Percentiles rank a stretch among this genome's conserved stretches.
These are phyloP conservation scores for Drosophila azteca DNA, from an alignment of 1,140 invertebrate genomes.

Conservation along the genomic window DNA sequence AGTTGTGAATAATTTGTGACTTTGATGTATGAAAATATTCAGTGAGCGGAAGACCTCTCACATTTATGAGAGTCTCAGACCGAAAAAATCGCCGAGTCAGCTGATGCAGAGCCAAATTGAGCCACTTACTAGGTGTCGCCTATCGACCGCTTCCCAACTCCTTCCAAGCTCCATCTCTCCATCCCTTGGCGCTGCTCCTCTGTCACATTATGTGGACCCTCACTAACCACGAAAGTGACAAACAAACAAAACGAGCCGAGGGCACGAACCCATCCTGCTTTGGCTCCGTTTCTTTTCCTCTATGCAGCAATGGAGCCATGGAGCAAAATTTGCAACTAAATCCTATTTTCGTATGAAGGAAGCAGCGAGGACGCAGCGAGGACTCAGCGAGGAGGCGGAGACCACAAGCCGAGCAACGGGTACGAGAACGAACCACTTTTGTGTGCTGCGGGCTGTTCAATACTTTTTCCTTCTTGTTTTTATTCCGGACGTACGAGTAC, in stretches of 20 bases:
- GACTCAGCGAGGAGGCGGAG: constrained; percentile 30
- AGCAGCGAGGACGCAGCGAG: constrained; percentile 15
- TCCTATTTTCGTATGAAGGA: constrained; percentile 69
- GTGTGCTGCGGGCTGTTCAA: constrained; percentile 70
- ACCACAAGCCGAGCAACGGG: constrained; percentile 22
- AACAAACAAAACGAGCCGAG: constrained; percentile 68
- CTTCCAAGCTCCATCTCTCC: not conserved
- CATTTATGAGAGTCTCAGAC: not conserved
- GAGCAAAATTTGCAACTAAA: constrained; percentile 72
- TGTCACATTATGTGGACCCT: constrained; percentile 77
- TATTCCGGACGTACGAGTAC: constrained; percentile 2
- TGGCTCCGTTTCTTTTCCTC: constrained; percentile 3
- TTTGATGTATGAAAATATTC: constrained; percentile 34
- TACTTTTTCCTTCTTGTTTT: constrained; percentile 51
- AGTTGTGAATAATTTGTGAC: constrained; percentile 19
- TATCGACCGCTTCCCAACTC: not conserved
- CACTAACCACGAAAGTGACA: constrained; percentile 75
- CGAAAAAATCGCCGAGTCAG: constrained; percentile 42
- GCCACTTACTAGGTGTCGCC: constrained; percentile 3
- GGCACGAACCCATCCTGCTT: constrained; percentile 9
- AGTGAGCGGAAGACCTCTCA: not conserved
- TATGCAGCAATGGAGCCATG: not conserved
- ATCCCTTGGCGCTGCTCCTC: constrained; percentile 30
- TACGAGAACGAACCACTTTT: constrained; percentile 44
- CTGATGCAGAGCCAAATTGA: constrained; percentile 51